Evolutionary conservation across 2,113 vertebrate species (phyloP).

Genomic region (Pteruthius melanotis): DNA sequence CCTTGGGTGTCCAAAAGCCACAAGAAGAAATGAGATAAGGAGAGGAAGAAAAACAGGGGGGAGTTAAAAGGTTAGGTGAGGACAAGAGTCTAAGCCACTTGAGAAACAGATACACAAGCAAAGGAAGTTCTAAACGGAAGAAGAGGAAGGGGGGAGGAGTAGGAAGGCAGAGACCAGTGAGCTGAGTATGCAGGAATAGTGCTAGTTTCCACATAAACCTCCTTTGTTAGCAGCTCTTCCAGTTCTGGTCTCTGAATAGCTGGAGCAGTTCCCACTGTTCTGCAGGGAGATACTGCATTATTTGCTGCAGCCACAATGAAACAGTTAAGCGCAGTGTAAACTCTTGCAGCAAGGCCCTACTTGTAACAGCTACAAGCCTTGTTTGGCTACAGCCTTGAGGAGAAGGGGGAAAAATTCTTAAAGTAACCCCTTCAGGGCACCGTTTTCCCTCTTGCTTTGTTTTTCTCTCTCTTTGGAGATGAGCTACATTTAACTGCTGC

Average conservation of each 20-base stretch:
- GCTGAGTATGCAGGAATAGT: conserved; percentile 7
- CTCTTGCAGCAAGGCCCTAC: background rate
- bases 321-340: background rate
- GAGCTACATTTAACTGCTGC: background rate
- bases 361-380: background rate
- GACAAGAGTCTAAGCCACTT: background rate
- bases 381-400: background rate
- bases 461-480: background rate
- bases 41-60: background rate
- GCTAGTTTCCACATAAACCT: background rate
- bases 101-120: background rate
- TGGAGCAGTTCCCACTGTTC: conserved; percentile 35
- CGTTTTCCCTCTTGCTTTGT: background rate
- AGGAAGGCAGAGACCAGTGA: background rate
- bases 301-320: conserved; percentile 32
- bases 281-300: background rate
- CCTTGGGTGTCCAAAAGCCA: background rate
- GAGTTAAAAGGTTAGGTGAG: conserved; percentile 19
- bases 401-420: background rate
- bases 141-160: background rate
- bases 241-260: conserved; percentile 33
- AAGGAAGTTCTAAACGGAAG: conserved; percentile 29
- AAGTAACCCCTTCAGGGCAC: background rate
- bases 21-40: background rate
- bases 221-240: conserved; percentile 27